Percentiles rank a stretch among this genome's conserved stretches.
Evolutionary conservation across 37 sponge, comb jelly and placozoan species (phyloP).

Genomic region (Ephydatia muelleri): DNA sequence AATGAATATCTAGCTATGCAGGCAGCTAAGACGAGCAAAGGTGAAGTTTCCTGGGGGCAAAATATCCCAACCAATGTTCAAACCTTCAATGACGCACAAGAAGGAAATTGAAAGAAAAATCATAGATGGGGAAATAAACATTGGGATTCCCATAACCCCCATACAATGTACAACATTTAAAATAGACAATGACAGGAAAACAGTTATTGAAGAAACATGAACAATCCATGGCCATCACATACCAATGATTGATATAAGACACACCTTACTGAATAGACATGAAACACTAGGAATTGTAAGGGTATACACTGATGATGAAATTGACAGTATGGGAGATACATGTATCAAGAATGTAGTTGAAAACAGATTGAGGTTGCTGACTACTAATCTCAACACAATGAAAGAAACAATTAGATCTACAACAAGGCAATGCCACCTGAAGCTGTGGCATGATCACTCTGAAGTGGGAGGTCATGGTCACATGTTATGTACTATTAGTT

Average conservation of each 20-base stretch:
- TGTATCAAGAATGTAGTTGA: no score
- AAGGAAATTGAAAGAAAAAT: background rate
- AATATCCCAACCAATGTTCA: background rate
- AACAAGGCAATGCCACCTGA: background rate
- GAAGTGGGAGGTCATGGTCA: constrained; percentile 12
- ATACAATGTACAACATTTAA: background rate
- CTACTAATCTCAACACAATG: background rate
- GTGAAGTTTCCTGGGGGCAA: background rate
- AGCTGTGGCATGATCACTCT: constrained; percentile 37
- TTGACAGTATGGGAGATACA: background rate
- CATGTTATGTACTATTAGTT: background rate
- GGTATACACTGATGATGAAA: background rate
- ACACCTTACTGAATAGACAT: background rate
- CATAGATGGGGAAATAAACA: background rate
- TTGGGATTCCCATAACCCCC: background rate
- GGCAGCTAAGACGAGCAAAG: background rate
- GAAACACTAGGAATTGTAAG: background rate
- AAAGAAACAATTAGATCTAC: background rate
- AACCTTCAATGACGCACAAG: background rate
- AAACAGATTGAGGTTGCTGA: background rate
- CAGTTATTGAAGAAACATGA: background rate
- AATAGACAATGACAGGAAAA: background rate
- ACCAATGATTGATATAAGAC: background rate
- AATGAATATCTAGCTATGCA: background rate
- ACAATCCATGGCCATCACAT: background rate